phyloP scores from a whole-genome alignment of 2,113 vertebrate species.

The Hippocampus mohnikei region DNA sequence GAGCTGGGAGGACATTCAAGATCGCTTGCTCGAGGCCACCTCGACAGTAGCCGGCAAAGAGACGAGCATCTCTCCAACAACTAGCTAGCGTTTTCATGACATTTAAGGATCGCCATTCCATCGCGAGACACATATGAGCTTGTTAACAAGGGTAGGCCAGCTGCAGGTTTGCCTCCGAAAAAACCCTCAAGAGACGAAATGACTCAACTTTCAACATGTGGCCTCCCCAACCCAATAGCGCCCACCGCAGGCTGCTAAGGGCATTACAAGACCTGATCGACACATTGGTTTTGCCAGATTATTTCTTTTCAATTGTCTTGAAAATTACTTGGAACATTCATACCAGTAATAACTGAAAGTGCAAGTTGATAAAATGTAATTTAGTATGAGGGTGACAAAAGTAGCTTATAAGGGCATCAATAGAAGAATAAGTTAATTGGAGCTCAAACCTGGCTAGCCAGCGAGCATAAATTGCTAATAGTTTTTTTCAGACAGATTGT shows the following conservation, averaged over 20 bases:
- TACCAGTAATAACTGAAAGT: conserved; percentile 4
- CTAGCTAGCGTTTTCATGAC: not conserved
- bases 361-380: conserved; percentile 14
- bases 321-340: conserved; percentile 9
- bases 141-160: not conserved
- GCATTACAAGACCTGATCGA: conserved; percentile 10
- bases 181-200: no score
- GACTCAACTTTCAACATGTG: no score
- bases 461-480: conserved; percentile 30
- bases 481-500: not conserved
- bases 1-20: not conserved
- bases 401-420: not conserved
- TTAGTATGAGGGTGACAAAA: not conserved
- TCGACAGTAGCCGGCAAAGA: no score
- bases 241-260: conserved; percentile 37
- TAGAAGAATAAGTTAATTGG: not conserved
- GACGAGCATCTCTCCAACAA: not conserved
- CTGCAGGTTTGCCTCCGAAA: not conserved
- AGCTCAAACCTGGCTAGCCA: conserved; percentile 30
- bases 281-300: not conserved
- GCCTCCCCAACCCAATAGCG: conserved; percentile 24
- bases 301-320: not conserved
- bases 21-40: not conserved
- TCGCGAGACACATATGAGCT: no score
- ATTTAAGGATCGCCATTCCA: not conserved